phyloP scores from a whole-genome alignment of 1,140 invertebrate genomes.

The Trissolcus basalis region DNA sequence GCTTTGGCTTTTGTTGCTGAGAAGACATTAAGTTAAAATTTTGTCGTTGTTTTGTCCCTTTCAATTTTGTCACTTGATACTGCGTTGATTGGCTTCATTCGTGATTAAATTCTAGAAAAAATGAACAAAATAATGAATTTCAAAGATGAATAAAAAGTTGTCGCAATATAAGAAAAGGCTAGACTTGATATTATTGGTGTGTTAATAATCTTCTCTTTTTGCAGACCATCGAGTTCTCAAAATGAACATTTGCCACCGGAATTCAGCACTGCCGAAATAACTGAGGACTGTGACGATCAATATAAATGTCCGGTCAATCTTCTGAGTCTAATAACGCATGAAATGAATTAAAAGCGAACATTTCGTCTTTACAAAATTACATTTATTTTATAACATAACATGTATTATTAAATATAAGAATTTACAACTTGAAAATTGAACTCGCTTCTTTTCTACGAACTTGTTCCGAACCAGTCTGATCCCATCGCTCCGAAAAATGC shows the following conservation, averaged over 20 bases:
- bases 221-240: slow-evolving; percentile 72
- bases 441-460: slow-evolving; percentile 49
- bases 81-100: too few relatives aligned
- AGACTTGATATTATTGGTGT: too few relatives aligned
- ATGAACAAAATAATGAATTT: too few relatives aligned
- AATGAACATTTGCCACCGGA: slow-evolving; percentile 67
- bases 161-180: too few relatives aligned
- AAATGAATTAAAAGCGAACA: slow-evolving; percentile 16
- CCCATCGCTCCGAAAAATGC: slow-evolving; percentile 87
- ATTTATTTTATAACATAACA: slow-evolving; percentile 28
- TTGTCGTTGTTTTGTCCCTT: too few relatives aligned
- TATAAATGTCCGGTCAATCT: slow-evolving; percentile 71
- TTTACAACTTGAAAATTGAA: slow-evolving; percentile 23
- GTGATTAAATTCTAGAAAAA: too few relatives aligned
- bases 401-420: slow-evolving; percentile 24
- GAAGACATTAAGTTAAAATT: slow-evolving; percentile 2
- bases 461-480: slow-evolving; percentile 83
- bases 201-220: slow-evolving; percentile 29
- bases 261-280: slow-evolving; percentile 70
- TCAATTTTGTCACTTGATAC: too few relatives aligned
- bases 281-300: slow-evolving; percentile 67
- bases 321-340: slow-evolving; percentile 66
- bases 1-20: slow-evolving; percentile 6
- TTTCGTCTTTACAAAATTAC: slow-evolving; percentile 20
- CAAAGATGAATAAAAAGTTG: too few relatives aligned